Conservation (phyloP, 2,888 invertebrate genomes). For the Noctuana brunneofusca region DNA sequence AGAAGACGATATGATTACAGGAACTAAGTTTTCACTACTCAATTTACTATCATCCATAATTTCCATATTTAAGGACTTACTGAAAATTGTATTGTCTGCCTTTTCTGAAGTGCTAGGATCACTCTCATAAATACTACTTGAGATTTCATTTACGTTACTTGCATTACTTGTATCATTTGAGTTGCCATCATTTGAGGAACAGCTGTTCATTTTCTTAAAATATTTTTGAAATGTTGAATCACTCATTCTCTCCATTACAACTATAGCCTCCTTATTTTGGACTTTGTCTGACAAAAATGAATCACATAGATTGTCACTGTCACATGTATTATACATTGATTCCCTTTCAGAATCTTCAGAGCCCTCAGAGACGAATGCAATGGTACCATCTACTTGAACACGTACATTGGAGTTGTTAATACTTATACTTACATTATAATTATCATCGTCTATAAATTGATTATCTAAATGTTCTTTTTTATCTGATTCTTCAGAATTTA, state of each 20-base stretch:
- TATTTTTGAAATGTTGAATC: slow-evolving; percentile 58
- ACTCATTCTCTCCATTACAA: slow-evolving; percentile 57
- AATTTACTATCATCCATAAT: slow-evolving; percentile 36
- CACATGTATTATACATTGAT: slow-evolving; percentile 69
- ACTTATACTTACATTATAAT: not conserved
- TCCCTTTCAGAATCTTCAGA: slow-evolving; percentile 45
- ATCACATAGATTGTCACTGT: slow-evolving; percentile 49
- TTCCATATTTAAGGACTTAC: slow-evolving; percentile 20
- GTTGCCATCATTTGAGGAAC: slow-evolving; percentile 29
- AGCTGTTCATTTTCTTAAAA: slow-evolving; percentile 48
- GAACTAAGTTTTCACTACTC: slow-evolving; percentile 38
- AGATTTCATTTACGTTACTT: slow-evolving; percentile 35
- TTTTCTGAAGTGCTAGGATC: slow-evolving; percentile 42
- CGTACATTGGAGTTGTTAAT: not conserved
- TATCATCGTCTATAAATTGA: not conserved
- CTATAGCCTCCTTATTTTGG: slow-evolving; percentile 49
- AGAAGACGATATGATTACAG: slow-evolving; percentile 14
- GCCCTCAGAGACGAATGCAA: not conserved
- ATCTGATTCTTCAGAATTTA: slow-evolving; percentile 15
- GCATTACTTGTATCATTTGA: slow-evolving; percentile 15
- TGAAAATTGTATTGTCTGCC: not conserved
- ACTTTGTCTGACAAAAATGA: slow-evolving; percentile 25
- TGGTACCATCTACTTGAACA: not conserved
- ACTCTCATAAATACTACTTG: slow-evolving; percentile 37
- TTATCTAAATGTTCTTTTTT: slow-evolving; percentile 1